Evolutionary conservation across 2,113 vertebrate genomes (phyloP).

Genomic region (Chaetodon trifascialis): DNA sequence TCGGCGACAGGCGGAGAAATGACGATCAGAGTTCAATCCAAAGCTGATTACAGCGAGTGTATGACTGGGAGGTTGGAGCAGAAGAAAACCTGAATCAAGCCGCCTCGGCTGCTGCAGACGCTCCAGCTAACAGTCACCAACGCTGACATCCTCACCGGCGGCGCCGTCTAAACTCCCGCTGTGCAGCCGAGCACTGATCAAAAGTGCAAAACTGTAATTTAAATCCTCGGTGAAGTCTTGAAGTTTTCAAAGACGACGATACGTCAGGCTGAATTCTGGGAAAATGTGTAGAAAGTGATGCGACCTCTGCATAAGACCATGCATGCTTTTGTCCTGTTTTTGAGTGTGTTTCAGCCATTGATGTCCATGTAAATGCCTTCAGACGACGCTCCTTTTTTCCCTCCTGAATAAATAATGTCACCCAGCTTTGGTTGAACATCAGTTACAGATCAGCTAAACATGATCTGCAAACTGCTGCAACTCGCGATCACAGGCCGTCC

Average conservation of each 20-base stretch:
- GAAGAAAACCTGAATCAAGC: background rate
- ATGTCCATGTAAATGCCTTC: background rate
- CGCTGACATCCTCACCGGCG: background rate
- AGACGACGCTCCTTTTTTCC: background rate
- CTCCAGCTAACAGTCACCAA: background rate
- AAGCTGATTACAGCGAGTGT: background rate
- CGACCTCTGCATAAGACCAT: too few species aligned
- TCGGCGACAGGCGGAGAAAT: constrained; percentile 11
- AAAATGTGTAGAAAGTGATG: too few species aligned
- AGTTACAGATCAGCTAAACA: background rate
- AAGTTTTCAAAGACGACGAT: background rate
- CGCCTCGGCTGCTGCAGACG: background rate
- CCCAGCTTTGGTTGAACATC: background rate
- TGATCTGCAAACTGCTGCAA: background rate
- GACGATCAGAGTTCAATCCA: constrained; percentile 2
- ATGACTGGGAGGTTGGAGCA: background rate
- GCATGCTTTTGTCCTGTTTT: too few species aligned
- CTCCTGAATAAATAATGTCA: background rate
- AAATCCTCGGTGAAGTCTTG: background rate
- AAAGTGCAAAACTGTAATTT: background rate
- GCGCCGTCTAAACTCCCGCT: background rate
- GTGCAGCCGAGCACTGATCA: background rate
- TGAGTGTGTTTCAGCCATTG: background rate
- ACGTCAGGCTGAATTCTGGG: too few species aligned
- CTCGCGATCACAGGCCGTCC: background rate